Evolutionary conservation across 2,888 invertebrate genomes (phyloP).

Genomic region (Choreutis nemorana): DNA sequence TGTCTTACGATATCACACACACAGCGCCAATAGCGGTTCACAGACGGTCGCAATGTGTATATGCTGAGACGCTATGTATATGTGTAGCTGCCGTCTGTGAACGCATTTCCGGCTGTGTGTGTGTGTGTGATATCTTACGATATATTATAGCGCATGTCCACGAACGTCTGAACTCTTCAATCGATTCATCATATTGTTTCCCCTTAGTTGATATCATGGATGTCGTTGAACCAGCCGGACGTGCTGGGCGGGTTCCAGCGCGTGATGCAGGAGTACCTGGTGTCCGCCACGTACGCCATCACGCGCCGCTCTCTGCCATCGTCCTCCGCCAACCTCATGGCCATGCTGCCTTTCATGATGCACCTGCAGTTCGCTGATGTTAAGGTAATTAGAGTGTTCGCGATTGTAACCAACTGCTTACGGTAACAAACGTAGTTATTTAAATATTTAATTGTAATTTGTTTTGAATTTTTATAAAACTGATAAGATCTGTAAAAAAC

Average conservation of each 20-base stretch:
- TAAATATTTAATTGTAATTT: no score
- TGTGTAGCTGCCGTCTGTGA: neutral
- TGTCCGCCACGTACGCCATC: constrained; percentile 75
- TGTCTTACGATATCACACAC: no score
- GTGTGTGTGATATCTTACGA: neutral
- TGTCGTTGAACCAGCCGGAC: constrained; percentile 41
- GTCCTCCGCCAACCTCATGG: constrained; percentile 74
- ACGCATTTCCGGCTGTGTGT: neutral
- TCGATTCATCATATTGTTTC: neutral
- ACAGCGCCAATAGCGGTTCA: no score
- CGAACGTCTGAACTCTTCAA: no score
- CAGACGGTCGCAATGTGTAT: no score
- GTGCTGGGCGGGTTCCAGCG: constrained; percentile 63
- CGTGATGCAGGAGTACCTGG: constrained; percentile 82
- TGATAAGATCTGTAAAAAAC: no score
- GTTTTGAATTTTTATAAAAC: no score
- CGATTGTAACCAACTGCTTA: no score
- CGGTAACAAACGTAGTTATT: no score
- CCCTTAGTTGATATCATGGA: constrained; percentile 65
- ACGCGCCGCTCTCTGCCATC: constrained; percentile 76
- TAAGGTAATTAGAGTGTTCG: no score
- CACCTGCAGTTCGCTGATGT: constrained; percentile 69
- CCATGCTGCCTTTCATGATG: constrained; percentile 76
- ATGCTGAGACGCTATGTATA: no score
- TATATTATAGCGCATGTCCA: no score